phyloP scores from a whole-genome alignment of 2,113 vertebrate species.

The Dicentrarchus labrax region DNA sequence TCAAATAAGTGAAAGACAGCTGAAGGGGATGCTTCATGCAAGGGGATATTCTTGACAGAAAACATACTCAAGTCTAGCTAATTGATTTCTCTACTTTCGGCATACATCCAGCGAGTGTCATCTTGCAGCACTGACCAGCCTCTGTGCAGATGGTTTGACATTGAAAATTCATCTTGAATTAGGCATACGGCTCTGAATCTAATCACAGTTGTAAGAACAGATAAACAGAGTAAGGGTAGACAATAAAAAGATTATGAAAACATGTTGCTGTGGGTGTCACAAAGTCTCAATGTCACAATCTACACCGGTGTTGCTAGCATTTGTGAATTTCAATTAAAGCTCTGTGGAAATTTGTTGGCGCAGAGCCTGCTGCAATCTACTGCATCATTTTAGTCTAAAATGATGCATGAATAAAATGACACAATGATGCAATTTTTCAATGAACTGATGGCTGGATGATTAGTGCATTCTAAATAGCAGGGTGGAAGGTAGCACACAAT shows the following conservation, averaged over 20 bases:
- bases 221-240: not conserved
- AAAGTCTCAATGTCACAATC: not conserved
- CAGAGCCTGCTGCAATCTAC: not conserved
- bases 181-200: not conserved
- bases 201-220: not conserved
- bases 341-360: not conserved
- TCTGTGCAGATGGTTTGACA: not conserved
- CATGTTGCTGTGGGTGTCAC: not conserved
- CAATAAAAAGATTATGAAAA: not conserved
- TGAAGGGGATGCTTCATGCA: no score
- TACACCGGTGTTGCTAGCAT: not conserved
- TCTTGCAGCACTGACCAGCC: not conserved
- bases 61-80: no score
- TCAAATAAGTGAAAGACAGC: no score
- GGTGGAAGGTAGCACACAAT: not conserved
- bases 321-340: conserved; percentile 14
- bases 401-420: conserved; percentile 21
- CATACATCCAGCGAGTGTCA: not conserved
- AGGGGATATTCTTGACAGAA: no score
- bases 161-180: not conserved
- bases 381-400: conserved; percentile 11
- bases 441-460: conserved; percentile 4
- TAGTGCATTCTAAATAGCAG: conserved; percentile 7
- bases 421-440: conserved; percentile 23
- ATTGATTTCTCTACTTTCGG: no score